These are phyloP conservation scores for Bujurquina vittata DNA, from an alignment of 2,113 vertebrate genomes.

Conservation along the genomic window DNA sequence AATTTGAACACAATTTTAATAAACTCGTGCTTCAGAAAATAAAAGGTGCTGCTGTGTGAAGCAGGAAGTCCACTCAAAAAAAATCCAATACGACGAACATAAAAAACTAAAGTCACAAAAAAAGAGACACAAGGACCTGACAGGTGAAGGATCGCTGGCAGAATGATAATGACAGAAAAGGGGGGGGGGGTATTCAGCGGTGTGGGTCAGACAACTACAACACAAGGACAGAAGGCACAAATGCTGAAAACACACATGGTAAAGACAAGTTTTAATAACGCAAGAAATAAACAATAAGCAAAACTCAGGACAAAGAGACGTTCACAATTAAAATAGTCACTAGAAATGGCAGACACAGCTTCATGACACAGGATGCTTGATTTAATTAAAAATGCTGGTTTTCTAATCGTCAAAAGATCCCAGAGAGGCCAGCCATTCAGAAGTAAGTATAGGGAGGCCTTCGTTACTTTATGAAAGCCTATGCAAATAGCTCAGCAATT, in stretches of 20 bases:
- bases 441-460: neutral
- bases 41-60: neutral
- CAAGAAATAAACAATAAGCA: neutral
- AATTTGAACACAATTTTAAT: neutral
- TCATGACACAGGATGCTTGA: no score
- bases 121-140: neutral
- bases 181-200: neutral
- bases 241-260: neutral
- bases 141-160: neutral
- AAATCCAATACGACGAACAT: neutral
- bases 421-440: no score
- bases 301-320: neutral
- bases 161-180: neutral
- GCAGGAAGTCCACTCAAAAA: neutral
- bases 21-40: neutral
- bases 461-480: neutral
- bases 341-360: no score
- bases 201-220: neutral
- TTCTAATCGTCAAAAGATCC: no score
- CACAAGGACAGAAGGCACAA: neutral
- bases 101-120: neutral
- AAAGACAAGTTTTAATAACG: neutral
- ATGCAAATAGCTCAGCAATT: fast-evolving
- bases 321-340: no score
- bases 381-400: no score